Evolutionary conservation across 2,797 vertebrate genomes (phyloP), one percentile per base, ranked within the genome.

Genomic region (Chaetophractus vellerosus): DNA sequence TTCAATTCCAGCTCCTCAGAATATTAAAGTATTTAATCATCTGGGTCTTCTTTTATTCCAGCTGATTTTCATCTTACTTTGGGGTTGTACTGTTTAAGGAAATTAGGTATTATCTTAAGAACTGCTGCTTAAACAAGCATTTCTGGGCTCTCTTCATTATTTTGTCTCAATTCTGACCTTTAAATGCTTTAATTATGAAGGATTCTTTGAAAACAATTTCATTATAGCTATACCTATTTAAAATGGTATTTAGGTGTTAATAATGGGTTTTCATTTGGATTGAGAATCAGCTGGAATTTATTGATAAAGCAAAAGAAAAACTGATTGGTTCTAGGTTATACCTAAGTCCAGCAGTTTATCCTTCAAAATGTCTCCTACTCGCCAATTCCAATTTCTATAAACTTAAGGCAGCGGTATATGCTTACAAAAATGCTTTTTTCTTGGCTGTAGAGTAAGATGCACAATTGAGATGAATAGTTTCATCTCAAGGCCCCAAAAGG

Each of bases 171-270:
- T 92, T 91, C 83, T 87, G 8, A 91, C 86, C 41, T 86, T 95
- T 94, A 91, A 96, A 61, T 93, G 93, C 63, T 89, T 10, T 75
- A 96, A 97, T 96, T 87, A 94, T 69, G 85, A 96, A 5, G 79
- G 94, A 95, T 95, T 96, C 88, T 95, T 88, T 28, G 52, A 75
- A 93, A 97, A 96, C 93, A 96, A 93, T 95, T 95, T 96, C 91
- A 91, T 95, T 96, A 96, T 0, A 91, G 75, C 41, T 68, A 72
- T 52, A 80, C 57, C 94, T 96, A 92, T 45, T 96, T 96, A 92
- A 93, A 96, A 84, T 45, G 38, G 86, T 89, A 95, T 93, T 97
- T 89, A 95, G 85, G 91, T 97, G 95, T 94, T 91, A 61, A 94
- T 88, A 91, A 91, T 63, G 74, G 81, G n/a, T 68, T 92, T 93